Evolutionary conservation across 2,888 invertebrate species (phyloP), one percentile per base, ranked within the genome.

Genomic region (Apodemia duryi): DNA sequence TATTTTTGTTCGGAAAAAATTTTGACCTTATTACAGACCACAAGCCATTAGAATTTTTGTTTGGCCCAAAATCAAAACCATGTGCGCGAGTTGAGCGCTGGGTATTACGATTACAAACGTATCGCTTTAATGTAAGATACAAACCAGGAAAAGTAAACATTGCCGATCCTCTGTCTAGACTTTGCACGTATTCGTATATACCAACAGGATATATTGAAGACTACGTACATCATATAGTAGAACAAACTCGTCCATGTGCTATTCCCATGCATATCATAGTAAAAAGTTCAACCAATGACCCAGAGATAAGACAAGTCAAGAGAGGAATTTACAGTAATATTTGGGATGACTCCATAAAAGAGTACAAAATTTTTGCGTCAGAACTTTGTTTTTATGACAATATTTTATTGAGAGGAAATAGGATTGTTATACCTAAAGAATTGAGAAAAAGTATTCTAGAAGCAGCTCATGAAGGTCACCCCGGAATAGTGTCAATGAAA

Each of bases 21-120:
- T 75, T 77, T 63, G 81, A 79, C 0, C 67, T 80, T 1, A 61
- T 77, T 0, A 80, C 73, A 0, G 78, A 80, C 61, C 77, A 79
- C 51, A 77, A 79, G 38, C 84, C 88, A 0, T 69, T 91, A 10
- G 79, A 82, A 46, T 65, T 74, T 5, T 52, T 82, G 5, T 81
- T 81, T 64, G 67, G 75, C 0, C 68, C 72, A 13, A 74, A 72
- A 63, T 77, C 79, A 0, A 80, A 77, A 69, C 80, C 80, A 9
- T 79, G 77, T 60, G 82, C 80, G 0, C 57, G 82, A 9, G 60
- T 75, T 0, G 74, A 75, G 49, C 35, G 73, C 0, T 76, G 76
- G 74, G 71, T 77, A 1, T 35, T 75, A 1, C 13, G 75, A 0
- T 46, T 75, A 0, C 75, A 75, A 52, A 29, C 73, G 0, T 75